These are phyloP conservation scores for Halotydeus destructor DNA, from an alignment of 1,140 invertebrate species.

Conservation along the genomic window DNA sequence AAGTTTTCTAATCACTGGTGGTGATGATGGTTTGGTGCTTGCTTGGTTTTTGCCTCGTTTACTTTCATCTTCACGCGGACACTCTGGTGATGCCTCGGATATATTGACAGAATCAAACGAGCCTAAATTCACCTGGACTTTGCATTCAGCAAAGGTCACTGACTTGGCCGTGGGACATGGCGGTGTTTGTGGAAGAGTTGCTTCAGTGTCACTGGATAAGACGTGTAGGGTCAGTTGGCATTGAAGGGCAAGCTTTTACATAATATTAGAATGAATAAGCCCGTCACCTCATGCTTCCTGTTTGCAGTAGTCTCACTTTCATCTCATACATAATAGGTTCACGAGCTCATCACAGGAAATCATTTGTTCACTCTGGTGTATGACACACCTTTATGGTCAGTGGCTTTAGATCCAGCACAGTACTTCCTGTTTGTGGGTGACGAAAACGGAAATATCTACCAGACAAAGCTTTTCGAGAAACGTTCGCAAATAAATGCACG, in stretches of 20 bases:
- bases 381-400: constrained; percentile 40
- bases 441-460: constrained; percentile 40
- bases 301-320: not conserved
- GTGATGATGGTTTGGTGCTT: constrained; percentile 61
- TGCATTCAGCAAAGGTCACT: constrained; percentile 51
- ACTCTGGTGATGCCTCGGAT: too few species aligned
- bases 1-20: constrained; percentile 43
- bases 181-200: constrained; percentile 39
- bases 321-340: constrained; percentile 24
- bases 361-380: constrained; percentile 49
- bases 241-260: too few species aligned
- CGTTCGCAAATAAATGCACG: constrained; percentile 18
- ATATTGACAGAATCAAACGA: not conserved
- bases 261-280: not conserved
- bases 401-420: constrained; percentile 46
- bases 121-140: constrained; percentile 33
- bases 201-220: constrained; percentile 52
- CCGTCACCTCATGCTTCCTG: not conserved
- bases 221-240: constrained; percentile 47
- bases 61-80: constrained; percentile 18
- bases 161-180: constrained; percentile 36
- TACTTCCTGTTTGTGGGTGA: constrained; percentile 47
- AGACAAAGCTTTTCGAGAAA: constrained; percentile 36
- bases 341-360: constrained; percentile 41
- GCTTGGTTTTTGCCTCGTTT: constrained; percentile 39